Percentiles rank a stretch among this genome's conserved stretches.
Conservation (phyloP, 2,797 vertebrate genomes). For the Anguilla anguilla region DNA sequence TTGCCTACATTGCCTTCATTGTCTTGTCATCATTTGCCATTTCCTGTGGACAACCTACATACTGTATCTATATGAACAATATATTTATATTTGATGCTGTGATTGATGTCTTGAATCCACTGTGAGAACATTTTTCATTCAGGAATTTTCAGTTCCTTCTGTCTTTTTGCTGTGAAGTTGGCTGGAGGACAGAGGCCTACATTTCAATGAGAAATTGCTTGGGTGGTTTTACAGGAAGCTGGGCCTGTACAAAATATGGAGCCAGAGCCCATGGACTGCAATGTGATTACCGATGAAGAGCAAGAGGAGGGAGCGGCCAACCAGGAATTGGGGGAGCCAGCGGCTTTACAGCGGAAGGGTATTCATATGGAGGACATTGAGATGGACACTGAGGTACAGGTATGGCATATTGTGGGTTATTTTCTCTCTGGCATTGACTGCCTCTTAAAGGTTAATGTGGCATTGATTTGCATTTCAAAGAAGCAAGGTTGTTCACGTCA, state of each 20-base stretch:
- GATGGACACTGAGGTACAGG: slow-evolving; percentile 17
- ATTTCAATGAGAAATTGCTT: neutral
- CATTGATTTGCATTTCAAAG: neutral
- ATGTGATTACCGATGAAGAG: slow-evolving; percentile 22
- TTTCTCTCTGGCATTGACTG: neutral
- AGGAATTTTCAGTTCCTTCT: neutral
- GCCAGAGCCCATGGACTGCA: slow-evolving; percentile 36
- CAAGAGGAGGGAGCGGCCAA: slow-evolving; percentile 6
- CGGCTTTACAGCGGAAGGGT: slow-evolving; percentile 1
- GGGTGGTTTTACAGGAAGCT: slow-evolving; percentile 23
- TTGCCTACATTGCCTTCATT: neutral
- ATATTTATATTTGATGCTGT: neutral
- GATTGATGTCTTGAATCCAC: neutral
- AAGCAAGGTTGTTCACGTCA: neutral
- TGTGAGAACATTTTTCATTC: neutral
- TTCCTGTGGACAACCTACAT: neutral
- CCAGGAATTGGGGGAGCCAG: neutral
- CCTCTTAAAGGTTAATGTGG: neutral
- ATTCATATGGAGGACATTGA: neutral
- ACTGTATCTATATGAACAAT: neutral
- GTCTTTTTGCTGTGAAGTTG: neutral
- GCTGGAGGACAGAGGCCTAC: neutral
- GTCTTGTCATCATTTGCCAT: neutral
- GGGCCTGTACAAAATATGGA: slow-evolving; percentile 14
- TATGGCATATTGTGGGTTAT: neutral